Conservation (phyloP, 2,888 invertebrate species). For the Gisinianus flammeolus region DNA sequence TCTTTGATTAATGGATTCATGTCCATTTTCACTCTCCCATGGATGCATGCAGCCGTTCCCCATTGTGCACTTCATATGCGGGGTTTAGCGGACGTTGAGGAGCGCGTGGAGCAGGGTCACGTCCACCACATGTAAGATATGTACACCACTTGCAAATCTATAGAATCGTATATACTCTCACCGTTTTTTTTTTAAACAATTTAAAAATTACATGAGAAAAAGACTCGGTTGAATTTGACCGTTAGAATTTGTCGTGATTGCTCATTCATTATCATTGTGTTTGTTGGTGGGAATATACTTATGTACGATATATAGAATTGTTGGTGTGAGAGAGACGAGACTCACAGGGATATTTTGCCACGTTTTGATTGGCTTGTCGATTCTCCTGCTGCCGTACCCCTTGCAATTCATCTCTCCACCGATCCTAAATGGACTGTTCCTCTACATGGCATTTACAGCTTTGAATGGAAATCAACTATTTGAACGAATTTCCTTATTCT, state of each 20-base stretch:
- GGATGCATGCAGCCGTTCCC: slow-evolving; percentile 69
- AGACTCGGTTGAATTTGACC: too few species aligned
- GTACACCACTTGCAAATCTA: too few species aligned
- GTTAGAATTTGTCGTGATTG: too few species aligned
- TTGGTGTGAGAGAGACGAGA: slow-evolving; percentile 66
- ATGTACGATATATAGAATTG: too few species aligned
- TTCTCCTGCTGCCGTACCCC: slow-evolving; percentile 66
- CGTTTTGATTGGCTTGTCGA: slow-evolving; percentile 66
- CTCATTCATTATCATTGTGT: too few species aligned
- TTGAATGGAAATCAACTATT: slow-evolving; percentile 68
- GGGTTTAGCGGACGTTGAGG: slow-evolving; percentile 69
- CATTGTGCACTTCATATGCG: slow-evolving; percentile 69
- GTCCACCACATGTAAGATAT: slow-evolving; percentile 70
- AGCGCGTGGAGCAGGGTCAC: slow-evolving; percentile 68
- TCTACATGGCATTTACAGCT: slow-evolving; percentile 68
- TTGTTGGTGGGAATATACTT: too few species aligned
- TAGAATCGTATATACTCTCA: neutral
- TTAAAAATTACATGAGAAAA: neutral
- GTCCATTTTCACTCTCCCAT: slow-evolving; percentile 67
- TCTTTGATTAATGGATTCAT: slow-evolving; percentile 67
- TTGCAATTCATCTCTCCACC: slow-evolving; percentile 67
- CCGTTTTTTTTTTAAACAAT: neutral
- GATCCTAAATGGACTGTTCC: slow-evolving; percentile 67
- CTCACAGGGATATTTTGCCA: slow-evolving; percentile 66
- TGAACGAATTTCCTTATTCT: slow-evolving; percentile 66